phyloP scores from a whole-genome alignment of 2,888 invertebrate species.

The Conchocele bisecta region DNA sequence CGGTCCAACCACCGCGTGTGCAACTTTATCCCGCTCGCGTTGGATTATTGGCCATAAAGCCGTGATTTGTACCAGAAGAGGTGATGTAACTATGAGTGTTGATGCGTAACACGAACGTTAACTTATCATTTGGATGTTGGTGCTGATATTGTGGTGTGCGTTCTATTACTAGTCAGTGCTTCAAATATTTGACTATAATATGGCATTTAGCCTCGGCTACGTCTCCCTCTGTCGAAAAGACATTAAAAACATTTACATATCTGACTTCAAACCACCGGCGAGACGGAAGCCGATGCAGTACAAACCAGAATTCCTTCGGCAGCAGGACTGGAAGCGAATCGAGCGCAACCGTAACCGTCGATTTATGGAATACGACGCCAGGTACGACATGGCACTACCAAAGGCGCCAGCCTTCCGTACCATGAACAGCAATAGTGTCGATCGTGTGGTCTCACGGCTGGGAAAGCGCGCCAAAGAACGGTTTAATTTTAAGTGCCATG shows the following conservation, averaged over 20 bases:
- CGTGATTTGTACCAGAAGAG: too few species aligned
- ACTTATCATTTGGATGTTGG: too few species aligned
- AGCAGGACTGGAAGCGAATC: slow-evolving; percentile 36
- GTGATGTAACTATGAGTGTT: too few species aligned
- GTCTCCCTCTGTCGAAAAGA: slow-evolving; percentile 36
- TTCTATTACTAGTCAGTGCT: too few species aligned
- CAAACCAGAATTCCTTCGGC: slow-evolving; percentile 45
- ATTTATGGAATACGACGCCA: slow-evolving; percentile 52
- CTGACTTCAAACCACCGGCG: slow-evolving; percentile 25
- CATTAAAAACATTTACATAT: slow-evolving; percentile 47
- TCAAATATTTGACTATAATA: too few species aligned
- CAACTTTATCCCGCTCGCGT: too few species aligned
- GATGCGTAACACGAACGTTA: too few species aligned
- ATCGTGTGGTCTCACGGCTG: slow-evolving; percentile 49
- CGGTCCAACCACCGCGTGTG: too few species aligned
- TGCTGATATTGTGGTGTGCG: too few species aligned
- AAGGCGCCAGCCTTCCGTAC: slow-evolving; percentile 57
- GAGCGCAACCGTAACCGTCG: slow-evolving; percentile 23
- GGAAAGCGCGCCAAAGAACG: too few species aligned
- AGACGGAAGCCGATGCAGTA: slow-evolving; percentile 25
- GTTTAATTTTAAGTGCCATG: too few species aligned
- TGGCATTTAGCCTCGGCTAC: slow-evolving; percentile 54
- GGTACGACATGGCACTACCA: slow-evolving; percentile 50
- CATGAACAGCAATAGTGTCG: slow-evolving; percentile 33
- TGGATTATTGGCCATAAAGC: too few species aligned